Evolutionary conservation across 2,797 vertebrate genomes (phyloP), one percentile per base, ranked within the genome.

Genomic region (Threskiornis aethiopicus): DNA sequence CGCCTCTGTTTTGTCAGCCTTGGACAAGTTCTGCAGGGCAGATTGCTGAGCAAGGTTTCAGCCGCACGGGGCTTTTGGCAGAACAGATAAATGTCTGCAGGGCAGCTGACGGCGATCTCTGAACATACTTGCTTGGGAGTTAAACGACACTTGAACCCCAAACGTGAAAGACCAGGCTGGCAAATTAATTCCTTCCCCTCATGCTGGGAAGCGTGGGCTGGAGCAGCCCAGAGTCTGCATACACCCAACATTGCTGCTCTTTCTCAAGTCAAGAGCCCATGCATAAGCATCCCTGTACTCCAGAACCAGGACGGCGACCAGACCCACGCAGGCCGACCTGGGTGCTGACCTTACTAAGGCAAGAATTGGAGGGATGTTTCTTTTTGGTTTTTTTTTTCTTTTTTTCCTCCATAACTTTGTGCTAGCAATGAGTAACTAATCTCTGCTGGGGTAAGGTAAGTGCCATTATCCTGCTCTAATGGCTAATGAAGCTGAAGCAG

Each of bases 261-360:
- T 76, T 39, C 31, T 20, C 25, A 29, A 70, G 37, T 7, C 26
- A 51, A 58, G 54, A 84, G 17, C n/a, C 20, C 22, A 6, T 1
- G 4, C 25, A 39, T 16, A 16, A 77, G 6, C 15, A 73, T 7
- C 22, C 4, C 3, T 17, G 4, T 51, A 12, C 44, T 69, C 22
- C 65, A 88, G 39, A 84, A 26, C 6, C 9, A 37, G 49, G 17
- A 33, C 0, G 1, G 31, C 0, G 1, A 44, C 11, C 1, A 4
- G 11, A 54, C 26, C 12, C 17, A 25, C 0, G 1, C 1, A 2
- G 15, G 28, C 41, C 0, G 0, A 41, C 7, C 46, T 9, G 14
- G 4, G 13, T 24, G 10, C 16, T 55, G 78, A 13, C 39, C 31
- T 71, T 28, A 42, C 19, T 35, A 51, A 46, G 25, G 17, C 35